A percentile compares a stretch with the other conserved stretches of the same genome.
Conservation (phyloP, 2,888 invertebrate genomes). For the Drosophila lutescens region DNA sequence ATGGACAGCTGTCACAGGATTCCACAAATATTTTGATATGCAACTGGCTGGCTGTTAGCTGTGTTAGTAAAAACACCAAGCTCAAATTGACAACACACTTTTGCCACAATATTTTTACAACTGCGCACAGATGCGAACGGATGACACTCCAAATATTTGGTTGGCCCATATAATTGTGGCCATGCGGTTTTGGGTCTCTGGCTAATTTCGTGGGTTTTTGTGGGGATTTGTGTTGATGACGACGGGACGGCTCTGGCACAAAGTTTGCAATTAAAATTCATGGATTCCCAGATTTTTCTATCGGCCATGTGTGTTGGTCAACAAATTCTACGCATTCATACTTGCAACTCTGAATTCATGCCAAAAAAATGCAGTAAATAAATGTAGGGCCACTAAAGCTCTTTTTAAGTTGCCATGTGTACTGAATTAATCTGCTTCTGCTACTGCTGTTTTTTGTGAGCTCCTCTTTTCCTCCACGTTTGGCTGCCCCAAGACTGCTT, state of each 20-base stretch:
- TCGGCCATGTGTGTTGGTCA: not conserved
- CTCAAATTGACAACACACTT: slow-evolving; percentile 67
- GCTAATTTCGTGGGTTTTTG: slow-evolving; percentile 39
- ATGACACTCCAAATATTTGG: slow-evolving; percentile 61
- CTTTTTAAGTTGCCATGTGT: slow-evolving; percentile 17
- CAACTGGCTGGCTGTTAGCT: slow-evolving; percentile 41
- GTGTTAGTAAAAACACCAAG: slow-evolving; percentile 43
- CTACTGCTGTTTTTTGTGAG: not conserved
- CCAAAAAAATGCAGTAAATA: not conserved
- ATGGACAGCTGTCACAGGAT: slow-evolving; percentile 63
- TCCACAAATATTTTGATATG: slow-evolving; percentile 74
- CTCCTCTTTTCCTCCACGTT: slow-evolving; percentile 10
- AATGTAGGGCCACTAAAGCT: not conserved
- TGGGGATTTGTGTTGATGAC: slow-evolving; percentile 5
- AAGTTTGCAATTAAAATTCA: slow-evolving; percentile 38
- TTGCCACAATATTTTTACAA: slow-evolving; percentile 74
- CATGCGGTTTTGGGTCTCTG: slow-evolving; percentile 36
- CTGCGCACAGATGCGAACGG: slow-evolving; percentile 41
- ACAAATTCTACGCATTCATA: slow-evolving; percentile 1
- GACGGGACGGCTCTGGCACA: not conserved
- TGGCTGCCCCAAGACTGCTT: slow-evolving; percentile 29
- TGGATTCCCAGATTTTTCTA: slow-evolving; percentile 32
- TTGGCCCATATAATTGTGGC: slow-evolving; percentile 62
- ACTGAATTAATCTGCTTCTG: slow-evolving; percentile 4
- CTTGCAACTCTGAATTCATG: not conserved